Percentiles rank a stretch among this genome's conserved stretches.
Evolutionary conservation across 2,113 vertebrate species (phyloP).

Genomic region (Anseranas semipalmata): DNA sequence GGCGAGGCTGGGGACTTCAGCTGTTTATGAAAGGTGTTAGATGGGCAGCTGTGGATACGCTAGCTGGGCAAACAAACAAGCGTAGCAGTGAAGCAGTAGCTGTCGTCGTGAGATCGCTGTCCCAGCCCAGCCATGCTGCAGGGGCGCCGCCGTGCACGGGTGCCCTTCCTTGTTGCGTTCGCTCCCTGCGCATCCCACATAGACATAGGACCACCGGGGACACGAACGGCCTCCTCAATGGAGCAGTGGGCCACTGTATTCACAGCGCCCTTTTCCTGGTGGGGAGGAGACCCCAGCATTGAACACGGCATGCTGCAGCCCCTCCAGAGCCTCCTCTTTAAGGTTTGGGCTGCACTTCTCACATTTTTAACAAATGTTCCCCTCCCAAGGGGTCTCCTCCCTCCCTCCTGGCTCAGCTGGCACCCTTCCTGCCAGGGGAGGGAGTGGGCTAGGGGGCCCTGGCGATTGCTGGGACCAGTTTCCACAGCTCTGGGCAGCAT

Average conservation of each 20-base stretch:
- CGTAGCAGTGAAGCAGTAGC: background rate
- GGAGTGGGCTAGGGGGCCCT: background rate
- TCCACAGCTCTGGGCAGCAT: background rate
- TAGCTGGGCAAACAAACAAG: background rate
- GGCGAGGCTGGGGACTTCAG: background rate
- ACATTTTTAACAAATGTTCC: rapidly evolving
- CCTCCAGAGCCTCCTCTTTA: too few species aligned
- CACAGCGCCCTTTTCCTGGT: background rate
- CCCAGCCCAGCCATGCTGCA: background rate
- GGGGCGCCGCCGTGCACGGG: background rate
- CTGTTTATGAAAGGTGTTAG: background rate
- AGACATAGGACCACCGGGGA: background rate
- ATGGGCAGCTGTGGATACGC: background rate
- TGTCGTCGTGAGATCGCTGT: background rate
- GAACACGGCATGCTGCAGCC: too few species aligned
- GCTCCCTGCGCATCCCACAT: background rate
- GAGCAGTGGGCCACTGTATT: background rate
- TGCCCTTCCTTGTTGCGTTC: background rate
- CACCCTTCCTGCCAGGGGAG: background rate
- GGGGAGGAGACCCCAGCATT: background rate
- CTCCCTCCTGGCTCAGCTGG: background rate
- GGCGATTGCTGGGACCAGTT: background rate
- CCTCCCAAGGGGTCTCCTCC: background rate
- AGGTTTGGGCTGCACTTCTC: background rate
- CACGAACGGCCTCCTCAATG: background rate